Evolutionary conservation across 2,113 vertebrate species (phyloP).

Genomic region (Pica pica): DNA sequence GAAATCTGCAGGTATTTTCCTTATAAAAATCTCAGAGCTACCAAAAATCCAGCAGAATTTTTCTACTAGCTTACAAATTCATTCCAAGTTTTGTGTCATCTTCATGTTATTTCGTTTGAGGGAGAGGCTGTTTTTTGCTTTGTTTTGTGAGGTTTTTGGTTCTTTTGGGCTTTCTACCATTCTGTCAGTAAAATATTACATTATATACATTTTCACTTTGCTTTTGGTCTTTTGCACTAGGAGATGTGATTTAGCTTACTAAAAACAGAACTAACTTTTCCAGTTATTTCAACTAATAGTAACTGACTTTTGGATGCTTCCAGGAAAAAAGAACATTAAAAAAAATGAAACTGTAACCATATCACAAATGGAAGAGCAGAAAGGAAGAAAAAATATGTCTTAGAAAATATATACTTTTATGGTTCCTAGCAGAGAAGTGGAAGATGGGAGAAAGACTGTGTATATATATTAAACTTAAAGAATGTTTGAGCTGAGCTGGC

Average conservation of each 20-base stretch:
- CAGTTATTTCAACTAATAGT: background rate
- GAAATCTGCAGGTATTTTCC: background rate
- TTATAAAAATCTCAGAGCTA: background rate
- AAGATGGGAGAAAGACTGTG: background rate
- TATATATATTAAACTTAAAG: background rate
- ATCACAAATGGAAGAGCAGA: background rate
- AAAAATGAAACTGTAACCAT: background rate
- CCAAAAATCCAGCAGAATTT: background rate
- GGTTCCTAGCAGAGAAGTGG: background rate
- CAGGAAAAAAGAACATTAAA: background rate
- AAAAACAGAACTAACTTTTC: background rate
- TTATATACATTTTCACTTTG: background rate
- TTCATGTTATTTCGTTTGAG: background rate
- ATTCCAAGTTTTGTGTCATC: background rate
- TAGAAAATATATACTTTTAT: background rate
- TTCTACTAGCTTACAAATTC: background rate
- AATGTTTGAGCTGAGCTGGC: background rate
- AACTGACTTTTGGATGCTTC: background rate
- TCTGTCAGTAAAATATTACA: background rate
- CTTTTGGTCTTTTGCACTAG: background rate
- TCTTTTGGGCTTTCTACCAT: background rate
- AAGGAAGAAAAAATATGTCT: background rate
- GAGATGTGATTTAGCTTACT: background rate
- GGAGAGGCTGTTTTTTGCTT: background rate
- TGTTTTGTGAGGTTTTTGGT: fast-evolving